A percentile compares a stretch with the other conserved stretches of the same genome.
phyloP scores from a whole-genome alignment of 2,113 vertebrate species.

The Steatornis caripensis region DNA sequence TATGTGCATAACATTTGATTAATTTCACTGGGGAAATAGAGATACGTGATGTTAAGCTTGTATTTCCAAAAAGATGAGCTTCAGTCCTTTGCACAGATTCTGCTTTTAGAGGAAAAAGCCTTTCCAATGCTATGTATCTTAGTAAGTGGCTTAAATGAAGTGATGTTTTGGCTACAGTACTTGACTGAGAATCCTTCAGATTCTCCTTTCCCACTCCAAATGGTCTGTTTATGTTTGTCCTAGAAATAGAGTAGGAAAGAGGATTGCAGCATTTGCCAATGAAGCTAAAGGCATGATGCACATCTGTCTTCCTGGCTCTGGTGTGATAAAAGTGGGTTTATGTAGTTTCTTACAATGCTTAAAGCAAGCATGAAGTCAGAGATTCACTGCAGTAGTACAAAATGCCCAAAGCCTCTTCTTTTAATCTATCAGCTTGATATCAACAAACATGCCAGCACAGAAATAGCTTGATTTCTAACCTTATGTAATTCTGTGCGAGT shows the following conservation, averaged over 20 bases:
- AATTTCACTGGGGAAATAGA: background rate
- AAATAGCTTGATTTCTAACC: background rate
- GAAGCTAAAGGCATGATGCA: background rate
- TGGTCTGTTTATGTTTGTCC: background rate
- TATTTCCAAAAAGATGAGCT: background rate
- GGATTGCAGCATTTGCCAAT: background rate
- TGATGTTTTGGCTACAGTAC: background rate
- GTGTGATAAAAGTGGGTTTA: background rate
- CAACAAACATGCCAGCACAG: background rate
- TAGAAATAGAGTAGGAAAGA: background rate
- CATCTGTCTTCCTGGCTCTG: background rate
- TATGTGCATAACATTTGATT: background rate
- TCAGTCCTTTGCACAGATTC: background rate
- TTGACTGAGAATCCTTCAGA: background rate
- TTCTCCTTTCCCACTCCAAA: background rate
- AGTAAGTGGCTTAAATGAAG: background rate
- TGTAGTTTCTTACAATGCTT: background rate
- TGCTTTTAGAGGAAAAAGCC: background rate
- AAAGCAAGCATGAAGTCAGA: background rate
- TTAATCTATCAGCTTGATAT: background rate
- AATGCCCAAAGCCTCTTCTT: background rate
- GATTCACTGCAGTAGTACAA: background rate
- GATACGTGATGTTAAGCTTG: background rate
- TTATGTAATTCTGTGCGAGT: background rate
- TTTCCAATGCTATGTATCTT: background rate